A percentile compares a stretch with the other conserved stretches of the same genome.
These are phyloP conservation scores for Anarrhichthys ocellatus DNA, from an alignment of 2,113 vertebrate species.

Conservation along the genomic window DNA sequence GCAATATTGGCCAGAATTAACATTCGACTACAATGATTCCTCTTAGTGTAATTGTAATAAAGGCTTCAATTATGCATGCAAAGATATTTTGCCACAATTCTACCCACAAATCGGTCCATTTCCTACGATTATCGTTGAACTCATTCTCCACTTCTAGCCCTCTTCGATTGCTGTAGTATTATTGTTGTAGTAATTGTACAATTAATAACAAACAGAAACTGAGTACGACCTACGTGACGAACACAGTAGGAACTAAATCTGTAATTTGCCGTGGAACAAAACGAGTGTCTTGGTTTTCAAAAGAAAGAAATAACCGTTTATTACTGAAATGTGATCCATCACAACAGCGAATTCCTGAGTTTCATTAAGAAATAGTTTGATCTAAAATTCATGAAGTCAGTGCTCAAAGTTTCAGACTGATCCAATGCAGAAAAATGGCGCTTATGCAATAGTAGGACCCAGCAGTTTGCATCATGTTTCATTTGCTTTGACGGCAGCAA, in stretches of 20 bases:
- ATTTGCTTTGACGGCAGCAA: slow-evolving; percentile 19
- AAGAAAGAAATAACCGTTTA: not conserved
- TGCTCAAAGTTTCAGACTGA: not conserved
- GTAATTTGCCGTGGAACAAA: not conserved
- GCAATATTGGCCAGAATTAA: slow-evolving; percentile 63
- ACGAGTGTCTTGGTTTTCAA: not conserved
- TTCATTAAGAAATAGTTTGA: not conserved
- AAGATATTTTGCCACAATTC: slow-evolving; percentile 23
- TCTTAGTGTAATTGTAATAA: slow-evolving; percentile 63
- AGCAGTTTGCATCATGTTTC: slow-evolving; percentile 13
- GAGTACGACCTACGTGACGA: not conserved
- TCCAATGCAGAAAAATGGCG: not conserved
- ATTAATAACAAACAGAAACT: not conserved
- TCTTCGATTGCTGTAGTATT: not conserved
- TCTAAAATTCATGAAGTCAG: not conserved
- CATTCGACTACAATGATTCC: slow-evolving; percentile 70
- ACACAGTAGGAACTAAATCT: not conserved
- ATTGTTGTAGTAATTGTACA: slow-evolving; percentile 7
- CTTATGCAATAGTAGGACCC: no score
- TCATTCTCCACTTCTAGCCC: slow-evolving; percentile 5
- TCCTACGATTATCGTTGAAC: not conserved
- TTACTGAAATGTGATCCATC: not conserved
- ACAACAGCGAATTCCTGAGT: not conserved
- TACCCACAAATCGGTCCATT: not conserved
- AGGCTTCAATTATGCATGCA: slow-evolving; percentile 65